A percentile compares a stretch with the other conserved stretches of the same genome.
Conservation (phyloP, 2,113 vertebrate genomes). For the Semnornis frantzii region DNA sequence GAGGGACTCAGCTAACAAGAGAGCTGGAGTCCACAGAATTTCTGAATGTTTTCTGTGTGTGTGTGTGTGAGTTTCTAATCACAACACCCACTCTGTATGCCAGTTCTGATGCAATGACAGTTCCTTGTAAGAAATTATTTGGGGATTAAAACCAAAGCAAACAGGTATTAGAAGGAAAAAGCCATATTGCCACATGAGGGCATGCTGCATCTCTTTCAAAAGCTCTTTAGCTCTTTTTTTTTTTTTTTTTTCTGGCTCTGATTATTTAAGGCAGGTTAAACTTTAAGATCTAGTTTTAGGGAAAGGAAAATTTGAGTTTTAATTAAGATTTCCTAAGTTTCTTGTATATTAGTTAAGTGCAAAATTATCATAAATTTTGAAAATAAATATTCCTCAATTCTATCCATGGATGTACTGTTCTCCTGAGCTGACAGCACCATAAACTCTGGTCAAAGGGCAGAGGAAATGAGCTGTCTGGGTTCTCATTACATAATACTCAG, state of each 20-base stretch:
- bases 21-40: neutral
- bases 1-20: neutral
- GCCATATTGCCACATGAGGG: conserved; percentile 63
- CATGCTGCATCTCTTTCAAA: conserved; percentile 51
- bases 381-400: neutral
- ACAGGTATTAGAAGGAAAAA: conserved; percentile 23
- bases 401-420: neutral
- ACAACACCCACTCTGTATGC: neutral
- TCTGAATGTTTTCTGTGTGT: neutral
- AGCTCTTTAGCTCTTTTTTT: neutral
- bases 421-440: neutral
- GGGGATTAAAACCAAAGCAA: conserved; percentile 9
- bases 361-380: conserved; percentile 13
- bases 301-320: conserved; percentile 1
- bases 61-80: neutral
- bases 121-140: neutral
- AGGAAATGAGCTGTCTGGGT: neutral
- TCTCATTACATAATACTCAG: neutral
- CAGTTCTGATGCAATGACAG: neutral
- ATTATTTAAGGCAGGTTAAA: neutral
- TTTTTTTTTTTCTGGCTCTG: neutral
- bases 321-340: neutral
- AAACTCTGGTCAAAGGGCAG: neutral
- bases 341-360: neutral
- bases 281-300: neutral